Conservation (phyloP, 1,140 invertebrate genomes). For the Cotesia typhae region DNA sequence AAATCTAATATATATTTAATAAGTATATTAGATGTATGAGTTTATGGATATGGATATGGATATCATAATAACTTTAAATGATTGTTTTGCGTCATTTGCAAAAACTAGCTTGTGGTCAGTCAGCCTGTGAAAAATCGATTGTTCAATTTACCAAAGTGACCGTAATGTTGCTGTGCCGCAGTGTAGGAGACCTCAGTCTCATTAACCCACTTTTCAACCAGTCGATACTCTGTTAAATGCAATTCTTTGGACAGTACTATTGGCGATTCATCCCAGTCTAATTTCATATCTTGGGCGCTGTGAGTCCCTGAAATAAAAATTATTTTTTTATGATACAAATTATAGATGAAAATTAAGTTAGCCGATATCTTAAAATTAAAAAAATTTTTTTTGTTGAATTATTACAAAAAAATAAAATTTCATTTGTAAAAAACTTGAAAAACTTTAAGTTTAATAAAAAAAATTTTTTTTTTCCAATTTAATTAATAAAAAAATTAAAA, state of each 20-base stretch:
- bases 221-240: conserved; percentile 83
- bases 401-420: no score
- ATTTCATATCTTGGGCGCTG: conserved; percentile 76
- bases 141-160: conserved; percentile 70
- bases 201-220: conserved; percentile 77
- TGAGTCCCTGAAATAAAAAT: conserved; percentile 73
- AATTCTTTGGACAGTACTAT: conserved; percentile 79
- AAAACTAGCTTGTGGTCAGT: not conserved
- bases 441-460: no score
- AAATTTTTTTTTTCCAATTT: no score
- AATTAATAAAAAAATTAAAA: no score
- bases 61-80: not conserved
- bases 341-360: no score
- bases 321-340: not conserved
- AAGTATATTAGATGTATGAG: not conserved
- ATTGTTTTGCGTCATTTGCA: not conserved
- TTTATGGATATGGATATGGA: not conserved
- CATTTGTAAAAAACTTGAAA: no score
- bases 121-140: conserved; percentile 8
- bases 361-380: no score
- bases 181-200: conserved; percentile 74
- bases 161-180: conserved; percentile 72
- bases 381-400: no score
- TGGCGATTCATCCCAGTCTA: conserved; percentile 79
- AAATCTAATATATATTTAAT: not conserved